Conservation (phyloP, 2,113 vertebrate species). For the Rhinoderma darwinii region DNA sequence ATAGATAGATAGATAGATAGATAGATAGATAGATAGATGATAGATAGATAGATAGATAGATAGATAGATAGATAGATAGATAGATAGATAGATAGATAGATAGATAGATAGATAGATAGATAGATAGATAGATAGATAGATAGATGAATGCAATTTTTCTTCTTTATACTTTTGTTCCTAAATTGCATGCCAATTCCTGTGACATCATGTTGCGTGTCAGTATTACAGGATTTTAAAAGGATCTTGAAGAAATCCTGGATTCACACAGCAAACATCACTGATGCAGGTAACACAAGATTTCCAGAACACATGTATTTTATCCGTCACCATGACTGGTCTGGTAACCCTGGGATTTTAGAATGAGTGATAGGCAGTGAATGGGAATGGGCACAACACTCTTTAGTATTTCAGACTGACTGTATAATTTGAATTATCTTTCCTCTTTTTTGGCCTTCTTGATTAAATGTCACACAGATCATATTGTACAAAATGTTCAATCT, state of each 20-base stretch:
- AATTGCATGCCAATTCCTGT: neutral
- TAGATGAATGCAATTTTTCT: too few relatives aligned
- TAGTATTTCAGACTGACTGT: neutral
- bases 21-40: too few relatives aligned
- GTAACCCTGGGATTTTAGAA: neutral
- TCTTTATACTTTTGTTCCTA: neutral
- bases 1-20: too few relatives aligned
- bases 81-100: too few relatives aligned
- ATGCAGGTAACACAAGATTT: neutral
- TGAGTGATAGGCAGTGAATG: neutral
- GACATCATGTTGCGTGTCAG: neutral
- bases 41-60: too few relatives aligned
- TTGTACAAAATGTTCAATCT: neutral
- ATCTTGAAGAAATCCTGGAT: neutral
- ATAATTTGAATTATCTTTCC: neutral
- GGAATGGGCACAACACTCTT: neutral
- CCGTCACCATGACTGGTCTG: neutral
- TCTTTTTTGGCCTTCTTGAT: neutral
- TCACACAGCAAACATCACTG: neutral
- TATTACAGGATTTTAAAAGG: neutral
- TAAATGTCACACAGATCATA: conserved; percentile 16
- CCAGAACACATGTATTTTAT: neutral
- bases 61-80: too few relatives aligned
- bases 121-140: too few relatives aligned
- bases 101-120: too few relatives aligned